Base-by-base conservation (phyloP, 2,888 invertebrate species). In the Euphydryas editha region DNA sequence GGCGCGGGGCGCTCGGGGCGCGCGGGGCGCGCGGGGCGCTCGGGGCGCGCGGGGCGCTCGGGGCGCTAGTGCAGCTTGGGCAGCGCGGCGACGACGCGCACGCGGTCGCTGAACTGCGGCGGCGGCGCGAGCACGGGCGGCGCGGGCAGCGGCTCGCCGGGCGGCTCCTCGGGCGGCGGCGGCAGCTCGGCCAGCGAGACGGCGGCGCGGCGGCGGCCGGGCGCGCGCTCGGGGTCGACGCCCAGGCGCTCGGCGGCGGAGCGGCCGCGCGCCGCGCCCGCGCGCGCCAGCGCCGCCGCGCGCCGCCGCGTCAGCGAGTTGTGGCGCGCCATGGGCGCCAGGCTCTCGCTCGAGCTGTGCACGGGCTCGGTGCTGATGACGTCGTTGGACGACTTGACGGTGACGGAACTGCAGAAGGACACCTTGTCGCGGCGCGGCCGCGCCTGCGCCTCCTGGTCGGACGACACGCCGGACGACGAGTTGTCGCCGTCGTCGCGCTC, bases 81-180 rank as follows among this genome's bases (percentile, higher is more conserved):
- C 82, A 97, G 94, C 69, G 97, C 95, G 65, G 96, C 97, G 62
- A 97, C 96, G 74, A 97, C 97, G 75, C 97, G 94, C 64, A 96
- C 97, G 76, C 95, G 94, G 90, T 98, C 98, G 87, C 96, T 97
- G 91, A 98, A 98, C 88, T 98, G 98, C 46, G 98, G 98, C 44
- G 98, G 98, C 46, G 98, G 98, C 24, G 97, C 97, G 69, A 97
- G 92, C 72, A 96, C 93, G 17, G 97, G 81, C 95, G 44, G 95
- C 95, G 72, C 61, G 44, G 70, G 69, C 62, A 70, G 76, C 54
- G 82, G 82, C 69, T 81, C 81, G 17, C 87, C 89, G n/a, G 83
- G 81, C 66, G 94, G 94, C 77, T 94, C 94, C 82, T 97, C 83
- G 65, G 74, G 80, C 70, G 79, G 77, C 68, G 75, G 76, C 69